A percentile compares a stretch with the other conserved stretches of the same genome.
Conservation (phyloP, 1,140 invertebrate genomes). For the Elysia chlorotica region DNA sequence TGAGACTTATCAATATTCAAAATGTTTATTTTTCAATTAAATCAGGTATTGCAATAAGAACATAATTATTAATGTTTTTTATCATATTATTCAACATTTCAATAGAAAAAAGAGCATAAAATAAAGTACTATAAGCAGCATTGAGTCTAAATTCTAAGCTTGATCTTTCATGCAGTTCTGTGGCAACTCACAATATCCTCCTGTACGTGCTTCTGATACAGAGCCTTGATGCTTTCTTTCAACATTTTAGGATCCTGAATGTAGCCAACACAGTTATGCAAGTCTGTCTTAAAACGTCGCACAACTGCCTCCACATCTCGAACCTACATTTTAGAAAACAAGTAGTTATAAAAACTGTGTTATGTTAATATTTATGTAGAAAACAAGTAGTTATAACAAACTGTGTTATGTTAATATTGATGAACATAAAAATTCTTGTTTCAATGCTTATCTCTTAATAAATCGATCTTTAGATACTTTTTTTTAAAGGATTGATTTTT, state of each 20-base stretch:
- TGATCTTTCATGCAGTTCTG: too few relatives aligned
- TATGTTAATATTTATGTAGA: too few relatives aligned
- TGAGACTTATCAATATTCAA: too few relatives aligned
- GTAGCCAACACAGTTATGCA: conserved; percentile 75
- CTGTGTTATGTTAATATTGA: too few relatives aligned
- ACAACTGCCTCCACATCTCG: conserved; percentile 72
- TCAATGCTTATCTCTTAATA: too few relatives aligned
- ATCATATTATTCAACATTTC: neutral
- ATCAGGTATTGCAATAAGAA: neutral
- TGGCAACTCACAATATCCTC: conserved; percentile 61
- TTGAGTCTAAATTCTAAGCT: too few relatives aligned
- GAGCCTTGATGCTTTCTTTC: conserved; percentile 76
- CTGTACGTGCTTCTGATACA: conserved; percentile 77
- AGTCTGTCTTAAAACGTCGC: conserved; percentile 77
- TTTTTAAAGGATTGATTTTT: too few relatives aligned
- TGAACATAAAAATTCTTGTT: too few relatives aligned
- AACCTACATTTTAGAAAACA: conserved; percentile 35
- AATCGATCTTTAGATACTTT: too few relatives aligned
- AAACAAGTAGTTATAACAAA: too few relatives aligned
- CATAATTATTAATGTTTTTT: neutral
- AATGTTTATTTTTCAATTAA: neutral
- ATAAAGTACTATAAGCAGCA: too few relatives aligned
- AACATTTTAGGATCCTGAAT: conserved; percentile 78
- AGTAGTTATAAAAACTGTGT: too few relatives aligned
- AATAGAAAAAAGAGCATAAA: neutral